Base-by-base conservation (phyloP, 2,113 vertebrate species). In the Coryphaenoides rupestris region DNA sequence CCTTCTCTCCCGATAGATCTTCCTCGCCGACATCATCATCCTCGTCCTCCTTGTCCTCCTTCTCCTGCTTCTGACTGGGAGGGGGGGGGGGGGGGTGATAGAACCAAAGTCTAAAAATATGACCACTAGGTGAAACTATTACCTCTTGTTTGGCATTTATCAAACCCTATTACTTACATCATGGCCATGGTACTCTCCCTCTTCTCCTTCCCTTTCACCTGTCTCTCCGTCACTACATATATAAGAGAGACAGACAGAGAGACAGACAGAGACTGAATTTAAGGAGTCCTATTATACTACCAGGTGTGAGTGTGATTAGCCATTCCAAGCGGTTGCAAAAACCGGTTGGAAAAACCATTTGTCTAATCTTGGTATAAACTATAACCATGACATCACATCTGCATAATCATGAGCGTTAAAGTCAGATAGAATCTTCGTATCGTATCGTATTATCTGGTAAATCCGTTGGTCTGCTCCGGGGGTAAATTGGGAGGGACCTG, bases 1-100 rank as follows among this genome's bases (percentile, higher is more conserved):
- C 94, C 80, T 84, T 84, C 72, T 95, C 92, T 65, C 91, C 92
- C 78, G 92, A 86, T 45, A 84, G 1, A n/a, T 50, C 90, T 87
- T 55, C 88, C 1, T 91, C 89, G 19, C 90, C 84, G 21, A 84
- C 52, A 7, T 58, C 52, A 10, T 58, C 46, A 4, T 74, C 53
- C 0, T 23, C 66, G 21, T 79, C 79, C 55, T 80, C 66, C 58
- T 74, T 49, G 0, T 23, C 66, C 19, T 79, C 79, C 55, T 80
- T 65, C 58, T 84, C 78, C 64, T 80, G 87, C 68, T 85, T 86
- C 70, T 82, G 70, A 60, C 89, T 90, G 69, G 68, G 47, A 50
- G 45, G 67, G 49, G n/a, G 60, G 47, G n/a, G n/a, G n/a, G n/a
- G n/a, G n/a, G 9, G 33, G 13, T 40, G 33, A 12, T 40, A 40